These are phyloP conservation scores for Dolichoris vasculosae DNA, from an alignment of 1,140 invertebrate species.

Conservation along the genomic window DNA sequence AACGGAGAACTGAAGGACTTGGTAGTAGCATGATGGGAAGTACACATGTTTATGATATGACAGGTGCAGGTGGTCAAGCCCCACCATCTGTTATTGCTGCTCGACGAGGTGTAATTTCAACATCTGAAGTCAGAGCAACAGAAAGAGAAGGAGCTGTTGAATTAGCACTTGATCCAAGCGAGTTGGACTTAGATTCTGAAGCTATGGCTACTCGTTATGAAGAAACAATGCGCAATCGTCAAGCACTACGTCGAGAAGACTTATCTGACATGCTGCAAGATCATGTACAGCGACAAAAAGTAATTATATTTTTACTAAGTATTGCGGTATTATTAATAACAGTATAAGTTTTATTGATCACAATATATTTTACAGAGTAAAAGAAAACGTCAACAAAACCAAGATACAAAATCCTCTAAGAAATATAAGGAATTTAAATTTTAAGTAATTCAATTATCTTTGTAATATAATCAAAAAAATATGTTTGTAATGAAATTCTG, in stretches of 20 bases:
- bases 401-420: constrained; percentile 91
- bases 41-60: constrained; percentile 96
- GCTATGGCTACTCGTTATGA: constrained; percentile 98
- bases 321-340: constrained; percentile 40
- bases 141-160: constrained; percentile 87
- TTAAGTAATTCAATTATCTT: constrained; percentile 74
- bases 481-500: constrained; percentile 11
- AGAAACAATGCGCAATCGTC: constrained; percentile 94
- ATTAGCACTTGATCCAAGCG: constrained; percentile 96
- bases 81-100: constrained; percentile 75
- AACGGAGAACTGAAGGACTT: constrained; percentile 92
- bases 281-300: constrained; percentile 96
- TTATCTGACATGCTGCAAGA: constrained; percentile 98
- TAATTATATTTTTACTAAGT: constrained; percentile 62
- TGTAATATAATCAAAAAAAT: constrained; percentile 21
- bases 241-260: constrained; percentile 93
- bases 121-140: constrained; percentile 64
- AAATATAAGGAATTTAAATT: constrained; percentile 99
- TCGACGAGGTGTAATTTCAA: constrained; percentile 67
- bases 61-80: constrained; percentile 77
- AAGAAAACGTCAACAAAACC: constrained; percentile 91
- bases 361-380: constrained; percentile 84
- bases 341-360: constrained; percentile 78
- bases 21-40: constrained; percentile 99
- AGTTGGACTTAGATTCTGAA: constrained; percentile 95